Percentiles rank a stretch among this genome's conserved stretches.
Conservation (phyloP, 2,888 invertebrate species). For the Eurytoma adleriae region DNA sequence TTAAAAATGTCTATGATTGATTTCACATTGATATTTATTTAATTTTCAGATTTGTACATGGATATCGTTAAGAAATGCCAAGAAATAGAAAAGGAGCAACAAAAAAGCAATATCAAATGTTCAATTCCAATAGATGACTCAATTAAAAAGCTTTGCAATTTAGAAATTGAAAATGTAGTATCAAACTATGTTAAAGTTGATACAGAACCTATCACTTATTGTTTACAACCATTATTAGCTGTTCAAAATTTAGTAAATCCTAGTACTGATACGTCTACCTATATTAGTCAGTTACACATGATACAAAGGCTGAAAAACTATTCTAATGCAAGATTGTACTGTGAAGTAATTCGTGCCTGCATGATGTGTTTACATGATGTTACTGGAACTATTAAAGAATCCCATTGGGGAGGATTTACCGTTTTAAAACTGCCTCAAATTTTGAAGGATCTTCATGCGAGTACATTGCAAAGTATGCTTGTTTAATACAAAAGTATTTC, state of each 20-base stretch:
- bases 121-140: constrained; percentile 80
- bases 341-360: constrained; percentile 93
- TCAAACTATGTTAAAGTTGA: constrained; percentile 77
- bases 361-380: constrained; percentile 93
- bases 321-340: constrained; percentile 87
- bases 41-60: constrained; percentile 78
- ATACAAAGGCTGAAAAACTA: constrained; percentile 91
- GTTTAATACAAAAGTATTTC: constrained; percentile 8
- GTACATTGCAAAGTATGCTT: constrained; percentile 76
- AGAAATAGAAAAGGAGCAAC: constrained; percentile 82
- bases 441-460: constrained; percentile 82
- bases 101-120: constrained; percentile 80
- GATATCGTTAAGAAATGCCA: constrained; percentile 87
- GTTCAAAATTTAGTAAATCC: constrained; percentile 91
- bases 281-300: constrained; percentile 89
- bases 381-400: constrained; percentile 88
- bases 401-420: constrained; percentile 95
- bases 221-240: constrained; percentile 88
- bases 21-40: constrained; percentile 33
- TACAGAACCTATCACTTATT: constrained; percentile 83
- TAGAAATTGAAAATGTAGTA: constrained; percentile 81
- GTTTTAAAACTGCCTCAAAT: constrained; percentile 93
- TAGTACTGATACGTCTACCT: constrained; percentile 87
- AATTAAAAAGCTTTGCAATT: constrained; percentile 80
- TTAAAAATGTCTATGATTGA: no score